Percentiles rank a stretch among this genome's conserved stretches.
phyloP scores from a whole-genome alignment of 2,113 vertebrate species.

The Siphamia tubifer region DNA sequence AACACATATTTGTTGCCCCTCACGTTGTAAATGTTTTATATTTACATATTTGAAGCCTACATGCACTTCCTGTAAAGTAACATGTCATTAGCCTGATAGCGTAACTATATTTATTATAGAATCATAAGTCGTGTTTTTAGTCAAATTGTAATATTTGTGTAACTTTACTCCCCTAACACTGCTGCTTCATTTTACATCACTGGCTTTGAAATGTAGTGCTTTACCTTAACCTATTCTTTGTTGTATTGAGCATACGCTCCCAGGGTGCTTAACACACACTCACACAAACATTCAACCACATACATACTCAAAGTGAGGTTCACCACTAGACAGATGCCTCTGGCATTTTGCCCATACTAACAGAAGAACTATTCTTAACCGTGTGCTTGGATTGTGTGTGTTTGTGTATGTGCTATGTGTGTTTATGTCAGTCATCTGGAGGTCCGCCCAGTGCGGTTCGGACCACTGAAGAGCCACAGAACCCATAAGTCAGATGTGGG shows the following conservation, averaged over 20 bases:
- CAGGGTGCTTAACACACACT: conserved; percentile 43
- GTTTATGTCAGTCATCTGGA: conserved; percentile 68
- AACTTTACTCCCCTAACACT: no score
- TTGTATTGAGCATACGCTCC: conserved; percentile 42
- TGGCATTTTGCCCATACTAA: conserved; percentile 51
- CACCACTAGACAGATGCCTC: conserved; percentile 54
- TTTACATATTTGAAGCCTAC: no score
- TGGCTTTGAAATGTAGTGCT: conserved; percentile 9
- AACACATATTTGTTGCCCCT: no score
- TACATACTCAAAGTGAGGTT: conserved; percentile 46
- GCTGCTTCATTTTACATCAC: no score
- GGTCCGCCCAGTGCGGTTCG: conserved; percentile 61
- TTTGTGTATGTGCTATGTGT: conserved; percentile 16
- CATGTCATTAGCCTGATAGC: no score
- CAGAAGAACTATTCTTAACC: conserved; percentile 64
- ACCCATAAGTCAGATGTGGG: conserved; percentile 63
- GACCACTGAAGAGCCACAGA: conserved; percentile 51
- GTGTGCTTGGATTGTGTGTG: conserved; percentile 32
- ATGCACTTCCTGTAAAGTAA: no score
- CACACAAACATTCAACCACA: conserved; percentile 2
- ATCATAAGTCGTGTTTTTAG: no score
- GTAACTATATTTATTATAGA: no score
- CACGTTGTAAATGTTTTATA: no score
- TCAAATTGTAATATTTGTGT: no score
- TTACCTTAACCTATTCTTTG: conserved; percentile 11